These are phyloP conservation scores for Oligia strigilis DNA, from an alignment of 2,888 invertebrate genomes.

Conservation along the genomic window DNA sequence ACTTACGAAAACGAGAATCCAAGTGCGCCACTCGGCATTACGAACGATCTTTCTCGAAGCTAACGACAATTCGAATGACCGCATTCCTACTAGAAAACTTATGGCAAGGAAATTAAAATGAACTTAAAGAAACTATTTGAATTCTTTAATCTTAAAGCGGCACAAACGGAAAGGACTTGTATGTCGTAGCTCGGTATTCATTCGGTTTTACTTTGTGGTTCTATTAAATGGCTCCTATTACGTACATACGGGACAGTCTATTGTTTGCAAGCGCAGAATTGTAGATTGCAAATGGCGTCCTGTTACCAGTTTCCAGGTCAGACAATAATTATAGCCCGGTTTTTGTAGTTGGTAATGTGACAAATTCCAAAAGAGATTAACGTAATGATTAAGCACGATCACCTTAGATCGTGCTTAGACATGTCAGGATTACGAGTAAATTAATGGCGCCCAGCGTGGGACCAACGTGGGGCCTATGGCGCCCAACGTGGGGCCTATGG, in stretches of 20 bases:
- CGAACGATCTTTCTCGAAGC: constrained; percentile 47
- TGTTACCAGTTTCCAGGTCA: constrained; percentile 6
- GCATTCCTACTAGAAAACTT: constrained; percentile 49
- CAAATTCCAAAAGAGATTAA: neutral
- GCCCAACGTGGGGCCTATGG: neutral
- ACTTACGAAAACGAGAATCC: constrained; percentile 58
- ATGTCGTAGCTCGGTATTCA: constrained; percentile 13
- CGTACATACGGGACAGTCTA: constrained; percentile 3
- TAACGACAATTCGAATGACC: constrained; percentile 63
- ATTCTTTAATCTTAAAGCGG: constrained; percentile 32
- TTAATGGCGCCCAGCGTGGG: neutral
- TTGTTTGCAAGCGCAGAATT: constrained; percentile 20
- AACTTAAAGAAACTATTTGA: constrained; percentile 56
- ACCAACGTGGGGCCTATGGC: neutral
- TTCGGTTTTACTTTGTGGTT: constrained; percentile 36
- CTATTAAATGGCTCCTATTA: constrained; percentile 15
- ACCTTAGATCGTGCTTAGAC: neutral
- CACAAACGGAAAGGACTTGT: constrained; percentile 23
- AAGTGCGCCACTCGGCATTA: constrained; percentile 50
- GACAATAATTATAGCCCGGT: neutral
- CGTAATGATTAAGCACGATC: neutral
- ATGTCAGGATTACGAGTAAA: neutral
- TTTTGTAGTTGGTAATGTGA: neutral
- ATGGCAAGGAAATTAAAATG: constrained; percentile 55
- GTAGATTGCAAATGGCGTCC: constrained; percentile 7